Base-by-base conservation (phyloP, 2,797 vertebrate species). In the Coilia nasus region DNA sequence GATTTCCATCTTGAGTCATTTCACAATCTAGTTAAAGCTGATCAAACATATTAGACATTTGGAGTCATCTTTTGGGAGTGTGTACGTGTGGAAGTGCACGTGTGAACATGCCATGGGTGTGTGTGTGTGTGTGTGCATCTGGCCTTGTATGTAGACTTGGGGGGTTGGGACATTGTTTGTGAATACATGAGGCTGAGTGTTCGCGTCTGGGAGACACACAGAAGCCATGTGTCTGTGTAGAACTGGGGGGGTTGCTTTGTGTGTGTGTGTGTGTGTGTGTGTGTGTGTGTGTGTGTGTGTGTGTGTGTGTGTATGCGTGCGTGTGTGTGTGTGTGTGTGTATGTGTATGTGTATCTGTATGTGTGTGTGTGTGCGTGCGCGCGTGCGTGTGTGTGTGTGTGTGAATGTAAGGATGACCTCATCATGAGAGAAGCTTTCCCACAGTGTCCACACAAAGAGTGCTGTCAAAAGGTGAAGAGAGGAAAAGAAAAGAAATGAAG, bases 351-450 rank as follows among this genome's bases (percentile, higher is more conserved):
- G 11, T 84, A 19, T 21, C 4, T 35, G 23, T 83, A 62, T 75
- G 10, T 82, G 28, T 59, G 71, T 11, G 83, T 47, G 28, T 47
- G 83, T 83, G 17, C 75, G 12, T 46, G 83, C 21, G 83, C 28
- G 19, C 47, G 75, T 83, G 54, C 64, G 83, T 31, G 50, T 85
- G 44, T 83, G 67, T 83, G 54, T 46, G 59, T 75, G 82, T 62
- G 23, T 50, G 31, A 67, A 64, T 83, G 59, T 47, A 89, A 83
- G 87, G 92, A 95, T 96, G 95, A 96, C 93, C 95, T 95, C 95
- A 95, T 93, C 94, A 94, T 93, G 93, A 94, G 91, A 91, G 89
- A 95, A 94, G 95, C 93, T 95, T 96, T 96, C 95, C 94, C 95
- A 96, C 95, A 95, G 95, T 93, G 93, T 93, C 91, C 88, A 93